Conservation (phyloP, 2,797 vertebrate genomes). For the Coilia nasus region DNA sequence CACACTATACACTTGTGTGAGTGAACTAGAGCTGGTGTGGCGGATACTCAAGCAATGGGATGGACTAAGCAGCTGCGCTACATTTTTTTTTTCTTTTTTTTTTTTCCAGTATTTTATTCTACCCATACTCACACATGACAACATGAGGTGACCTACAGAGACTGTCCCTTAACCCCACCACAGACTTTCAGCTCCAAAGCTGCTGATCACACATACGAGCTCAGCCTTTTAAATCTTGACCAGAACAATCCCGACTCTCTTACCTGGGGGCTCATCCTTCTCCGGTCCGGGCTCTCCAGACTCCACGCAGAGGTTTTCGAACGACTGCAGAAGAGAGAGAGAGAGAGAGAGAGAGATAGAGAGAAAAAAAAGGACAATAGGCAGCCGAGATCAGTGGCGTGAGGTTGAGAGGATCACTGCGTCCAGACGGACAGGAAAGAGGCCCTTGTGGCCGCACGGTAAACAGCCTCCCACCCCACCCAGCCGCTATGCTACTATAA, state of each 20-base stretch:
- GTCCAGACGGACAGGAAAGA: constrained; percentile 25
- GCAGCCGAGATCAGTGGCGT: not conserved
- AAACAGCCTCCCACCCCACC: constrained; percentile 18
- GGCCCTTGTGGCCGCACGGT: not conserved
- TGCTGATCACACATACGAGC: no score
- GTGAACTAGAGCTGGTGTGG: constrained; percentile 18
- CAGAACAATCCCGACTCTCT: constrained; percentile 32
- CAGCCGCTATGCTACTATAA: no score
- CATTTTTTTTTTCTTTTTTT: no score
- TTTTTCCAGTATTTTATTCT: not conserved
- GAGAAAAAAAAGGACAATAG: not conserved
- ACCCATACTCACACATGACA: not conserved
- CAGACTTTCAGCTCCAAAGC: no score
- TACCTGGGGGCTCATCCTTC: constrained; percentile 88
- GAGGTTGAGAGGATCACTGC: not conserved
- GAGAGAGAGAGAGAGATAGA: constrained; percentile 27
- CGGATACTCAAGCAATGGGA: not conserved
- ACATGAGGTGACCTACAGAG: no score
- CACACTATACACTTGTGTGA: constrained; percentile 4
- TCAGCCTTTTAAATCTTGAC: not conserved
- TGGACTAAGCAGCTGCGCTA: not conserved
- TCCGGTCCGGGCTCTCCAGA: constrained; percentile 86
- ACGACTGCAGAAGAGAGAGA: constrained; percentile 78
- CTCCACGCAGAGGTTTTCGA: constrained; percentile 91
- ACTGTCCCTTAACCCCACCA: not conserved